Base-by-base conservation (phyloP, 2,888 invertebrate genomes). In the Thereva unica region DNA sequence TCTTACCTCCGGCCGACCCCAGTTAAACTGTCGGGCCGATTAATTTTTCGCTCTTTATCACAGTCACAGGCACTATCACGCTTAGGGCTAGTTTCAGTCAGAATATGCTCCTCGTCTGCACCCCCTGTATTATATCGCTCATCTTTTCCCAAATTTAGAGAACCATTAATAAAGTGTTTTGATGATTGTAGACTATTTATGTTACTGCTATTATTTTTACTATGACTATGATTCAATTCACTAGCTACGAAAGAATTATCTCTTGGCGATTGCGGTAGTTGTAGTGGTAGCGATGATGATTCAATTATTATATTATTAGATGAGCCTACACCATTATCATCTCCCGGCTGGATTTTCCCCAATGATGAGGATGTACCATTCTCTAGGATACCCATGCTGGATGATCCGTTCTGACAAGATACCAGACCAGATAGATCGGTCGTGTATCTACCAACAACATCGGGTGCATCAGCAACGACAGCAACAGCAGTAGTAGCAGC, bases 61-160 rank as follows among this genome's bases (percentile, higher is more conserved):
- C 59, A 84, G 72, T 84, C 83, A 53, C 68, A 71, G 44, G 45
- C 66, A 23, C 44, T 42, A 44, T 56, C 55, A 54, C 52, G 41
- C 42, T 56, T 56, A 56, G 57, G 47, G 50, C 49, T 53, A 45
- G 44, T 41, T 23, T 52, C 54, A 53, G 42, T 52, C 37, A 12
- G 5, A 37, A 37, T n/a, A 45, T 35, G 44, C 35, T 53, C 42
- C 38, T 53, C 41, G 9, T n/a, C 10, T 37, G 41, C 44, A 35
- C 10, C 35, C 61, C 38, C 34, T 41, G 35, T 9, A 44, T 9
- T 23, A 38, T 23, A 42, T 64, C 35, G 10, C 45, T 40, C 34
- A 12, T 64, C 53, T 37, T 35, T 34, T 37, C 12, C 12, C 50
- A 41, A 50, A 64, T 52, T 44, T 35, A 35, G 34, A 5, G 65